These are phyloP conservation scores for Dipodomys spectabilis DNA, from an alignment of 2,113 vertebrate genomes.

Conservation along the genomic window DNA sequence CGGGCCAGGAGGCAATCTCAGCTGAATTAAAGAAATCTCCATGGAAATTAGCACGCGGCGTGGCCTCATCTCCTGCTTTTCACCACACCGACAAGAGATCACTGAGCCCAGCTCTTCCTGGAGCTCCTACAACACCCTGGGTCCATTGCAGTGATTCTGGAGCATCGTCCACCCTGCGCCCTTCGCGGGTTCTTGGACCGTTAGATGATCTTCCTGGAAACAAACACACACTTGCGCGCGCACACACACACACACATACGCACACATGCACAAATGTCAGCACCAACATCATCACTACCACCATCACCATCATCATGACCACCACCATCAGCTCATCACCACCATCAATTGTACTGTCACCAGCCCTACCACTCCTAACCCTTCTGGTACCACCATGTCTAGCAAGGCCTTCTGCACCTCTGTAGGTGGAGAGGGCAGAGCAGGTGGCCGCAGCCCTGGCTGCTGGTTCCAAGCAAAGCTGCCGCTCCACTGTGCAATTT, in stretches of 20 bases:
- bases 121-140: conserved; percentile 63
- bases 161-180: conserved; percentile 70
- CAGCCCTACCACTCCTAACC: not conserved
- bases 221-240: no score
- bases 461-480: accelerated
- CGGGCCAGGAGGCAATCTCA: conserved; percentile 91
- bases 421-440: no score
- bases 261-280: no score
- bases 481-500: not conserved
- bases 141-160: conserved; percentile 73
- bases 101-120: conserved; percentile 92
- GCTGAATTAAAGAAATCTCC: conserved; percentile 99
- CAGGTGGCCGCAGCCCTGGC: no score
- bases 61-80: conserved; percentile 99
- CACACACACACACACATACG: no score
- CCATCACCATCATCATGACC: no score
- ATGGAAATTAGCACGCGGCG: conserved; percentile 99
- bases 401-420: no score
- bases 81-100: conserved; percentile 96
- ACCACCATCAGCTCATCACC: not conserved
- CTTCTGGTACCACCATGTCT: no score
- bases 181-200: conserved; percentile 82
- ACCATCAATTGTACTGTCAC: no score
- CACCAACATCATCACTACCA: no score
- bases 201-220: conserved; percentile 35